Evolutionary conservation across 2,113 vertebrate genomes (phyloP).

Genomic region (Rhynchomys soricoides): DNA sequence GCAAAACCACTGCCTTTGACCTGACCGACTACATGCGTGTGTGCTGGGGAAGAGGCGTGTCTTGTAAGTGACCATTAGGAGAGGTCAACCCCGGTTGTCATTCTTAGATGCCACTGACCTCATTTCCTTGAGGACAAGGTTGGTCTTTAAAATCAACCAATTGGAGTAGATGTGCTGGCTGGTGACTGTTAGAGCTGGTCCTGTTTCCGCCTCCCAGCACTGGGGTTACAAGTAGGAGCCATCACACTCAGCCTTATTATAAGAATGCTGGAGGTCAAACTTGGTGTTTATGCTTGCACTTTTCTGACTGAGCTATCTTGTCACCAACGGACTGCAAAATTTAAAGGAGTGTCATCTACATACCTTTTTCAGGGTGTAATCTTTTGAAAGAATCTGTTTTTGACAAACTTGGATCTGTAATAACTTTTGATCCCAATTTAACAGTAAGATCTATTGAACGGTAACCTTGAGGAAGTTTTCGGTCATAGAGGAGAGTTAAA

Average conservation of each 20-base stretch:
- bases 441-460: slow-evolving; percentile 97
- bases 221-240: not conserved
- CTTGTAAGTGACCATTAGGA: not conserved
- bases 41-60: not conserved
- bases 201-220: not conserved
- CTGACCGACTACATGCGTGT: not conserved
- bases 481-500: slow-evolving; percentile 96
- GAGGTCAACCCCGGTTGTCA: too few species aligned
- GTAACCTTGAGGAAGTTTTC: slow-evolving; percentile 98
- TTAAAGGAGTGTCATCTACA: not conserved
- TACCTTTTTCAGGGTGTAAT: slow-evolving; percentile 98
- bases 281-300: not conserved
- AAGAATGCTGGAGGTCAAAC: not conserved
- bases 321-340: not conserved
- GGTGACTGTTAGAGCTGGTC: not conserved
- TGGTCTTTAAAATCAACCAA: not conserved
- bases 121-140: not conserved
- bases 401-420: slow-evolving; percentile 96
- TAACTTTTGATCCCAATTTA: slow-evolving; percentile 98
- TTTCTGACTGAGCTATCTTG: not conserved
- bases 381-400: slow-evolving; percentile 99
- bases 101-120: not conserved
- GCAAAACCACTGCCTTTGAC: not conserved
- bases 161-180: not conserved
- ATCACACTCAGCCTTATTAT: not conserved